These are phyloP conservation scores for Morinoia aosen DNA, from an alignment of 2,888 invertebrate species.

Conservation along the genomic window DNA sequence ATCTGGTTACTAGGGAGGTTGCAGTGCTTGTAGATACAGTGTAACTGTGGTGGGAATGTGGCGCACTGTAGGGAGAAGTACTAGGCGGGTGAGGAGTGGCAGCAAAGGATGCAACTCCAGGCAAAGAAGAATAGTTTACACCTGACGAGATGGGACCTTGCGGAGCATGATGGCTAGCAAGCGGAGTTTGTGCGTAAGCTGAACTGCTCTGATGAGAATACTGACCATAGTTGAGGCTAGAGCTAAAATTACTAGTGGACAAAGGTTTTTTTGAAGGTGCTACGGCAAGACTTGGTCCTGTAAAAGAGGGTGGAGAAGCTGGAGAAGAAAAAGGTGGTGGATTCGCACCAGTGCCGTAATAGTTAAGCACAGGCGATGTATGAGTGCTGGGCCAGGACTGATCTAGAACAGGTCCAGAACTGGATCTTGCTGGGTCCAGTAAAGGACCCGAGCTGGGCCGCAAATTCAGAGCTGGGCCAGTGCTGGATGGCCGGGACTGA, in stretches of 20 bases:
- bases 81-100: background rate
- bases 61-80: background rate
- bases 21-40: background rate
- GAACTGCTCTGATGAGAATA: background rate
- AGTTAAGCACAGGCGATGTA: background rate
- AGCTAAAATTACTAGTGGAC: background rate
- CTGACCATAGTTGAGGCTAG: constrained; percentile 18
- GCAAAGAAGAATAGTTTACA: background rate
- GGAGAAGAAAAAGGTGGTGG: constrained; percentile 31
- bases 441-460: background rate
- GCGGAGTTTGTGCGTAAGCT: background rate
- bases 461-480: constrained; percentile 53
- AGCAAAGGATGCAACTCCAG: background rate
- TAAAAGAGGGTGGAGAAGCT: background rate
- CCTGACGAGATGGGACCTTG: background rate
- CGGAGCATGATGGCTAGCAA: background rate
- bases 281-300: background rate
- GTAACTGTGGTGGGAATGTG: background rate
- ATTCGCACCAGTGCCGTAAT: background rate
- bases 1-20: background rate
- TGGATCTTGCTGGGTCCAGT: background rate
- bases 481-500: constrained; percentile 65
- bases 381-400: constrained; percentile 32
- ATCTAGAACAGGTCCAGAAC: background rate
- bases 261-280: background rate